Evolutionary conservation across 2,888 invertebrate genomes (phyloP), one percentile per base, ranked within the genome.

Genomic region (Mythimna lalbum): DNA sequence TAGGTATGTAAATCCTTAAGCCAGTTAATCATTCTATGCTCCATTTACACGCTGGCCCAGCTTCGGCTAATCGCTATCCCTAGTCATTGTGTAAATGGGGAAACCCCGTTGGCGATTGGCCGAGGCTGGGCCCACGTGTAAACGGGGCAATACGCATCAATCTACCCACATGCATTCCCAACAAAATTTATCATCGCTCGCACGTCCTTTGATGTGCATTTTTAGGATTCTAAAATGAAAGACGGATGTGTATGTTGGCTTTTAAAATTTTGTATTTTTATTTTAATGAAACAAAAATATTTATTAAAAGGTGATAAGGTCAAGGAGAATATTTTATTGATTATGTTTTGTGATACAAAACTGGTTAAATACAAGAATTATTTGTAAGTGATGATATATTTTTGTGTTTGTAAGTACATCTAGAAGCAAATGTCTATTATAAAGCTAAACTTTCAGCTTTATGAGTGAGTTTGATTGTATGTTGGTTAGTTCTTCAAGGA

Each of bases 121-220:
- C 27, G 27, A 27, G 3, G 27, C 3, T 27, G 27, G 27, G 27
- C 27, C 27, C 27, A 27, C 27, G 27, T n/a, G n/a, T 27, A 27
- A 27, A 27, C 27, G 27, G 4, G 27, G 27, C 27, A 27, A 27
- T 27, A 57, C 31, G 65, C 10, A 61, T 50, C 12, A 17, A 12
- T 33, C 66, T 49, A 31, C 76, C 76, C 66, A 79, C 80, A 49
- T 47, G 63, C 59, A 63, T 50, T 19, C 19, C 31, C 33, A 23
- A 61, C 72, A 47, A 63, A 80, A 49, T 80, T 27, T 43, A 74
- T 80, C 52, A 21, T 47, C 52, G 52, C 57, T 62, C 17, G 12
- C 52, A 31, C 62, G 27, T 56, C 50, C 76, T 76, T 76, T 76
- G 76, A 76, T 76, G 80, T 80, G 80, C 80, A 76, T 76, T 80